phyloP scores from a whole-genome alignment of 2,888 invertebrate genomes.

The Drosophila kokeensis region DNA sequence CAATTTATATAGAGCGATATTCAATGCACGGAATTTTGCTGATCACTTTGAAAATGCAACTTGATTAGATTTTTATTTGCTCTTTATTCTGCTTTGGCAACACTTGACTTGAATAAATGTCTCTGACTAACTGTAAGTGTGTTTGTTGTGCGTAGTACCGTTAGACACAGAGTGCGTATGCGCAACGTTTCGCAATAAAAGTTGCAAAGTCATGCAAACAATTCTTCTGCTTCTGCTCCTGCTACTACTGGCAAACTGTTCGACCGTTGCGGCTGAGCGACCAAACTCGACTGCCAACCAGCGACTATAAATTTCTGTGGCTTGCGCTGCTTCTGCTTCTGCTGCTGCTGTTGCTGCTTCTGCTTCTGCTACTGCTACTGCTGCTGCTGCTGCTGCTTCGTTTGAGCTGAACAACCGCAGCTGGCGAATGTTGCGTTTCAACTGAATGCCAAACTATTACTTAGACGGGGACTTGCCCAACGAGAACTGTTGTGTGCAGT shows the following conservation, averaged over 20 bases:
- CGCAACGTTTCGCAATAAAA: conserved; percentile 56
- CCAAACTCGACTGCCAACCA: conserved; percentile 62
- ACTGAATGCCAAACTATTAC: conserved; percentile 77
- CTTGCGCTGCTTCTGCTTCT: conserved; percentile 15
- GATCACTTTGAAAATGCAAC: conserved; percentile 39
- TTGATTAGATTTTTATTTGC: conserved; percentile 3
- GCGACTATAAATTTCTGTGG: conserved; percentile 20
- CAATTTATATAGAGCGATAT: conserved; percentile 22
- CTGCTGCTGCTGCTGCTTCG: conserved; percentile 18
- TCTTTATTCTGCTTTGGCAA: conserved; percentile 23
- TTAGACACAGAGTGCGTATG: conserved; percentile 67
- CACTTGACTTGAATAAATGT: conserved; percentile 31
- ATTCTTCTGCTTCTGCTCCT: background rate
- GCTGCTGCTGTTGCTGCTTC: background rate
- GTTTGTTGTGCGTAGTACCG: conserved; percentile 17
- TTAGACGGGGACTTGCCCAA: conserved; percentile 83
- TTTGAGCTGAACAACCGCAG: conserved; percentile 79
- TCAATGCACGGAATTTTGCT: conserved; percentile 30
- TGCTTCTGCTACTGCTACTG: background rate
- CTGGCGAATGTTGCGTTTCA: conserved; percentile 84
- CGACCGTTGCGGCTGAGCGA: conserved; percentile 67
- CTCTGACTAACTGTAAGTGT: conserved; percentile 7
- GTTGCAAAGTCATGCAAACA: background rate
- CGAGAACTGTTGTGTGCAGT: conserved; percentile 82
- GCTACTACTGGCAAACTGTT: conserved; percentile 9